Base-by-base conservation (phyloP, 2,888 invertebrate species). In the Limnephilus rhombicus region DNA sequence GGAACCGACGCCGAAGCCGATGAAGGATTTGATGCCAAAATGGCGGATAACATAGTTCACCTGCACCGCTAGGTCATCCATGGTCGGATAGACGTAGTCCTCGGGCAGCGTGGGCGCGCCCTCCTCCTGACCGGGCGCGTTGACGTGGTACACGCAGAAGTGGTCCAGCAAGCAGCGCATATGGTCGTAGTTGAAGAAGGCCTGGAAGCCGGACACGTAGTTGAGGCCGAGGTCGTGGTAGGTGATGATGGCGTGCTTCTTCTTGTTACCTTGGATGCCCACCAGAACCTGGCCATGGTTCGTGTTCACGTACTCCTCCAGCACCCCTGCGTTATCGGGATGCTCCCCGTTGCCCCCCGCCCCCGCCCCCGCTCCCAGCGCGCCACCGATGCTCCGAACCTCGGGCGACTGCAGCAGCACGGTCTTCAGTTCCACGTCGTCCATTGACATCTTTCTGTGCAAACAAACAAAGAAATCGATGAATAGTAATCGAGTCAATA, bases 221-320 rank as follows among this genome's bases (percentile, higher is more conserved):
- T 99, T 99, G 94, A 99, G 98, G 94, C 99, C 99, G 95, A 99
- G 97, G 97, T 99, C 99, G 96, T 99, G 99, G 96, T 99, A 99
- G 94, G 99, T 99, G 94, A 99, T 94, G 94, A 99, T 99, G 94
- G 99, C 98, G 94, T 98, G 98, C 96, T 98, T 99, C 94, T 97
- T 97, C 94, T 98, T 97, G 95, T 99, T 98, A 93, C 99, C 99
- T 95, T 99, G 98, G 94, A 99, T 98, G 93, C 99, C 98, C 92
- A 99, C 99, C 94, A 98, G 97, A 94, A 99, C 96, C 94, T 98
- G 98, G 93, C 99, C 99, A 95, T 98, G 98, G 95, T 98, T 98
- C 90, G 99, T 99, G 95, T 98, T 98, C 94, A 99, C 98, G 95
- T 98, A 97, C 94, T 98, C 98, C 94, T 96, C 96, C 94, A 95